Conservation (phyloP, 2,113 vertebrate species). For the Urocitellus parryii region DNA sequence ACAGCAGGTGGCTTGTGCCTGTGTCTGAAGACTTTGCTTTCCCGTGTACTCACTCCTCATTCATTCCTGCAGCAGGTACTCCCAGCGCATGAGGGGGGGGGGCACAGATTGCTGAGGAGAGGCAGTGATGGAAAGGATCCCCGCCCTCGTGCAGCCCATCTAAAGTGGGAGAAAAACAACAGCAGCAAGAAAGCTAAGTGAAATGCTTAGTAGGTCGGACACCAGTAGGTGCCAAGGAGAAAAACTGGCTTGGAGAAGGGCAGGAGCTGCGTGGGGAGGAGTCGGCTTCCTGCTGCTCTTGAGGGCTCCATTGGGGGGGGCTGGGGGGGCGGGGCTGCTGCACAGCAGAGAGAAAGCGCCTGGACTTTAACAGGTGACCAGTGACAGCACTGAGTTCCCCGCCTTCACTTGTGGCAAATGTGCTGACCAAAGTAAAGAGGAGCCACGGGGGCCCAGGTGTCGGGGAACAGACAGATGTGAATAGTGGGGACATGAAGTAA, state of each 20-base stretch:
- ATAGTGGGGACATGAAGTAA: too few relatives aligned
- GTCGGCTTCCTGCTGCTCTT: background rate
- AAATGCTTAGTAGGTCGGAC: background rate
- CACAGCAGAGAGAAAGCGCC: background rate
- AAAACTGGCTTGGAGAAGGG: too few relatives aligned
- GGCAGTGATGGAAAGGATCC: background rate
- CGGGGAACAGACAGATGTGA: too few relatives aligned
- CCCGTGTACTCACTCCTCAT: fast-evolving
- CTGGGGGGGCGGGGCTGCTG: background rate
- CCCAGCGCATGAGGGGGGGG: background rate
- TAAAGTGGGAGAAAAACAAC: background rate
- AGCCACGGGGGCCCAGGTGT: fast-evolving
- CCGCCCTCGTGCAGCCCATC: background rate
- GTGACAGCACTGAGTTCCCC: background rate
- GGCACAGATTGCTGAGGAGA: background rate
- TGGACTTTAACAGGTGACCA: background rate
- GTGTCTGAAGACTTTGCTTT: background rate
- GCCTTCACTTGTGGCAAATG: fast-evolving
- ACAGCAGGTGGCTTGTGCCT: background rate
- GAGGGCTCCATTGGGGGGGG: fast-evolving
- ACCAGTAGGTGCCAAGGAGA: too few relatives aligned
- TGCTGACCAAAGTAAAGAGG: background rate
- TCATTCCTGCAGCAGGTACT: background rate
- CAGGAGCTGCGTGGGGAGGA: fast-evolving
- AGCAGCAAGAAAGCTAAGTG: background rate